Base-by-base conservation (phyloP, 2,797 vertebrate genomes). In the Argentina silus region DNA sequence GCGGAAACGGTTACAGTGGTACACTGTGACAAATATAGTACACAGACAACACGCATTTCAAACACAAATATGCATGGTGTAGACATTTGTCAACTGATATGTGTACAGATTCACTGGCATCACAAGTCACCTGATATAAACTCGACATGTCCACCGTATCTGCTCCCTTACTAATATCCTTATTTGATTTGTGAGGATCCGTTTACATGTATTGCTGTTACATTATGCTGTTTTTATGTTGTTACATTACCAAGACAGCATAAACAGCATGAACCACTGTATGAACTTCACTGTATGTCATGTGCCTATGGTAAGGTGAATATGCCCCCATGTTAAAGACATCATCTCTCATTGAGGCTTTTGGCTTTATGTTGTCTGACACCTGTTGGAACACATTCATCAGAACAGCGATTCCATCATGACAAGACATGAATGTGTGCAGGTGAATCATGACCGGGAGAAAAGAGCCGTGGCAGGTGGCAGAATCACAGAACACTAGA, bases 371-470 rank as follows among this genome's bases (percentile, higher is more conserved):
- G 17, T 27, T 43, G 67, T 56, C 79, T 74, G 85, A 85, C 90
- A 93, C 90, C 92, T 92, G 92, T 87, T 90, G 86, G 79, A 87
- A 83, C 77, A 78, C 67, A 45, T 71, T 75, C 76, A 76, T 81
- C 79, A 77, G 9, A 19, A 27, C 43, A 78, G 74, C 78, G 17
- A 8, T 1, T n/a, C 1, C 0, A 5, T 44, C 42, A 4, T 10
- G 61, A 12, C 1, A 5, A 19, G 42, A 87, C 90, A 87, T 69
- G 89, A 57, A 63, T 73, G 72, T 64, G 43, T 73, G 73, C 88
- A 92, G 90, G 91, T 92, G 91, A 89, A 89, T 85, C 82, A 78
- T 48, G 77, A 71, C 74, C 75, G 42, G 68, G 66, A 73, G 72
- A 74, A 78, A 8, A 80, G 77, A 78, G 17, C 27, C n/a, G 69